Base-by-base conservation (phyloP, 2,797 vertebrate genomes). In the Danio kyathit region DNA sequence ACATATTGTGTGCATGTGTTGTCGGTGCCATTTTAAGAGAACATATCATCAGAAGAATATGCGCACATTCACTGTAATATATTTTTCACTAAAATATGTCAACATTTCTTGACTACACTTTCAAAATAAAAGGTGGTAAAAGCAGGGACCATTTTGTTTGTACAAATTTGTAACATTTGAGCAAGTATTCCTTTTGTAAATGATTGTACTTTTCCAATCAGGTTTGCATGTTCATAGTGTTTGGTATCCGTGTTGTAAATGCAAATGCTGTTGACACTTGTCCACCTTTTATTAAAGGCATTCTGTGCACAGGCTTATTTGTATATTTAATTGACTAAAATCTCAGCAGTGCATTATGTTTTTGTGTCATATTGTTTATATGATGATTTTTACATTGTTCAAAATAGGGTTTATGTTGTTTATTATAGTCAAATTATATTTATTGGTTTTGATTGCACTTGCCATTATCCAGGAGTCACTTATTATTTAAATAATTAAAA, bases 141-240 rank as follows among this genome's bases (percentile, higher is more conserved):
- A 70, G 71, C 82, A 74, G 81, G 78, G 82, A 76, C 78, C 72
- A 83, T 61, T 48, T 65, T 40, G 63, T 86, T 81, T 84, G 73
- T 82, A 84, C 52, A 52, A 52, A 49, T 60, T 72, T 75, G 48
- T 82, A 67, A 74, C 13, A 82, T 67, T 69, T 84, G 51, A 79
- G 73, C 17, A 48, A 29, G 49, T 56, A 64, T 56, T 46, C 38
- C 10, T 54, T 74, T 80, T 84, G 38, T 54, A 70, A 43, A 76
- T 76, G 13, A 67, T 41, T 66, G 65, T 64, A 76, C 64, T 65
- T 74, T 74, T 80, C 59, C 49, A 79, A 57, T 56, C 38, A 52
- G 63, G 41, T 70, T 72, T 85, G 67, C 66, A 83, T 83, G 67
- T 83, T 73, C 19, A 16, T 69, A 64, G 43, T 83, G 70, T 78